Conservation (phyloP, 1,140 invertebrate species). For the Sycophila sp. region DNA sequence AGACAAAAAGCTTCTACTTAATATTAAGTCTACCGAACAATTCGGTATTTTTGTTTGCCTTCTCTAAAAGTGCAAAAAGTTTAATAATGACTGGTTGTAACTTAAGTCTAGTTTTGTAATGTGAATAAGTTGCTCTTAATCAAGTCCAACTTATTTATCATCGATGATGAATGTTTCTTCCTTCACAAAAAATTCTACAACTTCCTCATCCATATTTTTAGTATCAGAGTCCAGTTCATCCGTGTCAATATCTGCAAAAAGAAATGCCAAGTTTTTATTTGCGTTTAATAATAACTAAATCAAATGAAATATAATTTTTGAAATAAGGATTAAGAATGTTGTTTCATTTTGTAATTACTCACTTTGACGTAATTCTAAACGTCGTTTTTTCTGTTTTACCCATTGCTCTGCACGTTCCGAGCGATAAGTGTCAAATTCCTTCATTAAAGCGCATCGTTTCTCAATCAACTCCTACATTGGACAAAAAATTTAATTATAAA, state of each 20-base stretch:
- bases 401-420: slow-evolving; percentile 80
- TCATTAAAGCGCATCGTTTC: slow-evolving; percentile 89
- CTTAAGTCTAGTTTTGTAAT: too few species aligned
- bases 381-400: slow-evolving; percentile 78
- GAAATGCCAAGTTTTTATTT: slow-evolving; percentile 11
- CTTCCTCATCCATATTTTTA: slow-evolving; percentile 92
- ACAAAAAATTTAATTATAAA: not conserved
- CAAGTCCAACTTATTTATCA: slow-evolving; percentile 58
- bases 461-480: slow-evolving; percentile 88
- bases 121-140: too few species aligned
- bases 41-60: not conserved
- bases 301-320: not conserved
- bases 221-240: slow-evolving; percentile 88
- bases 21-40: too few species aligned
- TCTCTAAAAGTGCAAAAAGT: slow-evolving; percentile 8
- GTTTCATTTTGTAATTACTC: slow-evolving; percentile 65
- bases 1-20: too few species aligned
- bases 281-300: not conserved
- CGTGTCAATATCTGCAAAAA: slow-evolving; percentile 86
- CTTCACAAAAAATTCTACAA: slow-evolving; percentile 97
- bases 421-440: slow-evolving; percentile 86
- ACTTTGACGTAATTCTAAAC: slow-evolving; percentile 88
- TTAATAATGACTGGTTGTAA: not conserved
- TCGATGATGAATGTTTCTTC: slow-evolving; percentile 89
- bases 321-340: not conserved